phyloP scores from a whole-genome alignment of 2,888 invertebrate genomes.

The Pseudococcus jackbeardsleyi region DNA sequence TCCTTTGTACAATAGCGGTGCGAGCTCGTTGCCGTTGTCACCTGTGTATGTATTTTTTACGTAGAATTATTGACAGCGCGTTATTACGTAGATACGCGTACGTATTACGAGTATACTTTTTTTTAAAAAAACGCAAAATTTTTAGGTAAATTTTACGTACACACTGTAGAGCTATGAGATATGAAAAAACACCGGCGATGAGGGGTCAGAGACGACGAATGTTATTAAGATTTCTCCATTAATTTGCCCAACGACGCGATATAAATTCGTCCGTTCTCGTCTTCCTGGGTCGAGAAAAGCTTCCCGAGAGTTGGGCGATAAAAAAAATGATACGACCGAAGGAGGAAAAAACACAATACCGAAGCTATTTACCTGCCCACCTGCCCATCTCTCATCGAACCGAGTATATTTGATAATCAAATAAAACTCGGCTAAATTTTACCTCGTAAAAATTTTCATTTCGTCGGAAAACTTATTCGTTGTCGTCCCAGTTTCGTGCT shows the following conservation, averaged over 20 bases:
- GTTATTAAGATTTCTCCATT: slow-evolving; percentile 12
- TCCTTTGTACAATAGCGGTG: slow-evolving; percentile 63
- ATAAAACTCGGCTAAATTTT: slow-evolving; percentile 27
- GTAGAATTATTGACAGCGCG: slow-evolving; percentile 22
- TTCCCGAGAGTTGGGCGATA: background rate
- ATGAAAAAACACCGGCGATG: background rate
- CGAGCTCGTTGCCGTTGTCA: slow-evolving; percentile 59
- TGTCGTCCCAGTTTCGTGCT: background rate
- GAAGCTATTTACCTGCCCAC: background rate
- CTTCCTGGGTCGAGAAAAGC: background rate
- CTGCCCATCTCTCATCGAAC: background rate
- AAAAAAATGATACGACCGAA: background rate
- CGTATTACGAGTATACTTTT: too few species aligned
- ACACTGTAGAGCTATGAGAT: background rate
- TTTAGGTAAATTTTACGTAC: background rate
- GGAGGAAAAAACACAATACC: background rate
- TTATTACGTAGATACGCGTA: too few species aligned
- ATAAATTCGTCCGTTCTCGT: background rate
- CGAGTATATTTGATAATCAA: slow-evolving; percentile 31
- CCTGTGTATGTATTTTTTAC: slow-evolving; percentile 41
- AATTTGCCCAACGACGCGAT: slow-evolving; percentile 12
- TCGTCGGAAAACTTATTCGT: slow-evolving; percentile 13
- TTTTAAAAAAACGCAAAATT: too few species aligned
- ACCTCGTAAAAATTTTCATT: slow-evolving; percentile 41
- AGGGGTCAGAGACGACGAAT: too few species aligned